A percentile compares a stretch with the other conserved stretches of the same genome.
These are phyloP conservation scores for Stegastes partitus DNA, from an alignment of 2,113 vertebrate species.

Conservation along the genomic window DNA sequence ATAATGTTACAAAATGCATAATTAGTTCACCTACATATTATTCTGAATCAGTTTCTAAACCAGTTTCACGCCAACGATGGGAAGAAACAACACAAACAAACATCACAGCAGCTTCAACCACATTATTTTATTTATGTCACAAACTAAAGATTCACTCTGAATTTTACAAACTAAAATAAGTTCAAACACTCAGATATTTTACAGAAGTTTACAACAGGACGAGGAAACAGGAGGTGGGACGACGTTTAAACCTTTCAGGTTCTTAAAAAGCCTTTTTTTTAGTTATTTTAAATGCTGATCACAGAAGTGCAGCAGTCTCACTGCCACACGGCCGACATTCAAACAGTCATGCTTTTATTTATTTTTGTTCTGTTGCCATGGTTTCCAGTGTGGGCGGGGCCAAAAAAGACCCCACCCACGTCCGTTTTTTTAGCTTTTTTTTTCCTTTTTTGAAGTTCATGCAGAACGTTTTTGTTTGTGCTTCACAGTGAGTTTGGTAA, in stretches of 20 bases:
- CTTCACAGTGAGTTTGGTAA: too few relatives aligned
- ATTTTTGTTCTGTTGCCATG: background rate
- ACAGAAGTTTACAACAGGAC: conserved; percentile 49
- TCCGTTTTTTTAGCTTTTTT: too few relatives aligned
- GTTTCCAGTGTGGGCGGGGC: too few relatives aligned
- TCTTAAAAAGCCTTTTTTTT: conserved; percentile 1
- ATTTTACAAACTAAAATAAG: conserved; percentile 23
- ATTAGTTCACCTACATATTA: too few relatives aligned
- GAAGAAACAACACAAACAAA: background rate
- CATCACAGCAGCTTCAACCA: background rate
- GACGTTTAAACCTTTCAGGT: background rate
- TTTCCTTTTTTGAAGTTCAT: too few relatives aligned
- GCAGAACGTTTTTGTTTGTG: too few relatives aligned
- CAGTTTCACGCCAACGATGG: too few relatives aligned
- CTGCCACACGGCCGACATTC: background rate
- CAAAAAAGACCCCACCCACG: too few relatives aligned
- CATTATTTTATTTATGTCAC: conserved; percentile 35
- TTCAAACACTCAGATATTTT: conserved; percentile 29
- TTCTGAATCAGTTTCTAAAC: too few relatives aligned
- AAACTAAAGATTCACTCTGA: conserved; percentile 27
- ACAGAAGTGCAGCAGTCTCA: conserved; percentile 19
- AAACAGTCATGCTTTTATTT: conserved; percentile 15
- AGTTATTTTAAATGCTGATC: conserved; percentile 52
- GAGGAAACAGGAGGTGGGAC: background rate
- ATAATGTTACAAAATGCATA: too few relatives aligned